phyloP scores from a whole-genome alignment of 2,888 invertebrate genomes.

The Spodoptera littoralis region DNA sequence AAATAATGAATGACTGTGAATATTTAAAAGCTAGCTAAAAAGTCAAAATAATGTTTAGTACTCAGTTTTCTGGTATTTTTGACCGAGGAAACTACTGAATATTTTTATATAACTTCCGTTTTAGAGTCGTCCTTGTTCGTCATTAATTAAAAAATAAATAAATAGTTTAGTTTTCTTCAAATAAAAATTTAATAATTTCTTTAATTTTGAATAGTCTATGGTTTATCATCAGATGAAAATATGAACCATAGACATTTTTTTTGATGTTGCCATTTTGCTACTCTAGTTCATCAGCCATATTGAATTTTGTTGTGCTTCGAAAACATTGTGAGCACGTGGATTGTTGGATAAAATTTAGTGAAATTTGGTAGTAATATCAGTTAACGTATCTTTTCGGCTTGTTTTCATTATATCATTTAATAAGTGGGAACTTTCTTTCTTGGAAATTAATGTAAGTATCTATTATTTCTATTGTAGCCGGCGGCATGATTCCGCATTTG shows the following conservation, averaged over 20 bases:
- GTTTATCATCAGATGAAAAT: not conserved
- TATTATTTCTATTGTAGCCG: slow-evolving; percentile 66
- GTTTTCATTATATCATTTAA: slow-evolving; percentile 64
- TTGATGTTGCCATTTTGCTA: slow-evolving; percentile 70
- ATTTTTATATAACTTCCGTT: too few species aligned
- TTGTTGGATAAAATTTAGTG: slow-evolving; percentile 80
- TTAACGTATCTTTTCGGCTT: slow-evolving; percentile 68
- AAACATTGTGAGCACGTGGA: slow-evolving; percentile 93
- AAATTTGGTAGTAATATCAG: slow-evolving; percentile 83
- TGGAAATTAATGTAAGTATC: slow-evolving; percentile 80
- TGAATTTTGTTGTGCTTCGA: slow-evolving; percentile 90
- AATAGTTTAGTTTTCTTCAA: too few species aligned
- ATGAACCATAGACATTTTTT: slow-evolving; percentile 38
- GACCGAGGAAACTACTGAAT: too few species aligned
- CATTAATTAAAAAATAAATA: too few species aligned
- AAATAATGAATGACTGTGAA: too few species aligned
- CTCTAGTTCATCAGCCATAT: slow-evolving; percentile 87
- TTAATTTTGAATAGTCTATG: slow-evolving; percentile 21
- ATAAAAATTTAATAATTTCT: too few species aligned
- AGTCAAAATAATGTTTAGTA: too few species aligned
- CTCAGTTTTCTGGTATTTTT: too few species aligned
- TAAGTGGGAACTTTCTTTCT: slow-evolving; percentile 71
- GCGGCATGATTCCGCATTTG: slow-evolving; percentile 75
- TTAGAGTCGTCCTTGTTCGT: too few species aligned
- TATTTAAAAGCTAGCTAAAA: too few species aligned